phyloP scores from a whole-genome alignment of 2,113 vertebrate species.

The Asarcornis scutulata region DNA sequence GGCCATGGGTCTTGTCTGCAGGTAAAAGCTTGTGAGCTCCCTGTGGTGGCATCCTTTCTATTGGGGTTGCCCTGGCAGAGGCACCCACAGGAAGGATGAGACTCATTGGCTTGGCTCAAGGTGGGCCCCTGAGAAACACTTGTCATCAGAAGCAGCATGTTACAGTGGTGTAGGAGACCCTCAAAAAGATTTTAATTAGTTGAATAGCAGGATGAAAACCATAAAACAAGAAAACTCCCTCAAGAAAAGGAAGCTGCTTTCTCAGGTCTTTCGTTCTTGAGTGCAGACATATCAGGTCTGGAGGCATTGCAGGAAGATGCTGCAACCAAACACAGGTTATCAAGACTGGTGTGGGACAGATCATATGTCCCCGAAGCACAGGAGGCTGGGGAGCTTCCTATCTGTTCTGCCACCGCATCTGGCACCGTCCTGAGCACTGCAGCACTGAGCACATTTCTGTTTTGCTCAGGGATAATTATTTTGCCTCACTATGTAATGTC shows the following conservation, averaged over 20 bases:
- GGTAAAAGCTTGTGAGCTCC: background rate
- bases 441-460: background rate
- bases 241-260: background rate
- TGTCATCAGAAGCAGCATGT: accelerated
- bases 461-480: background rate
- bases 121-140: background rate
- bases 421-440: background rate
- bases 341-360: background rate
- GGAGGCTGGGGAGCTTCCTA: background rate
- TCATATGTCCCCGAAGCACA: background rate
- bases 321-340: background rate
- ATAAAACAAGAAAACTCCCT: background rate
- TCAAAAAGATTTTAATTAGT: background rate
- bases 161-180: background rate
- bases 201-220: background rate
- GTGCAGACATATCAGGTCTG: accelerated
- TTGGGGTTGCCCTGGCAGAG: background rate
- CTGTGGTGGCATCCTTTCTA: background rate
- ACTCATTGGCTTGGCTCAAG: accelerated
- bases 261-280: background rate
- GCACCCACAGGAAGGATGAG: background rate
- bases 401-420: background rate
- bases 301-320: background rate
- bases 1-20: background rate
- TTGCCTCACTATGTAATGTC: too few relatives aligned